A percentile compares a stretch with the other conserved stretches of the same genome.
Evolutionary conservation across 2,888 invertebrate species (phyloP).

Genomic region (Drosophila siamana): DNA sequence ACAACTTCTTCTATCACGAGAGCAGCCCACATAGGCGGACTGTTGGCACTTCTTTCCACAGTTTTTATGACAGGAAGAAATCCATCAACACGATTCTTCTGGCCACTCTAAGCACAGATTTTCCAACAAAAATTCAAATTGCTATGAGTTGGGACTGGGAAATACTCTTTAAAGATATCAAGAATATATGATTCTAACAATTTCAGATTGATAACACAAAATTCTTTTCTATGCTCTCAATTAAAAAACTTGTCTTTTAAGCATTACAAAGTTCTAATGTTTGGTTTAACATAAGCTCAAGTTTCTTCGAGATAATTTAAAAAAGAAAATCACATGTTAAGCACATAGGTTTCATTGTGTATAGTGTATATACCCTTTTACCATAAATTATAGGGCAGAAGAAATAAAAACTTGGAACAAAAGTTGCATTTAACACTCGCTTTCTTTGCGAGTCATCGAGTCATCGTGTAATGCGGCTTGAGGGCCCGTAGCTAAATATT

Average conservation of each 20-base stretch:
- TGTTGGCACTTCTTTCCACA: conserved; percentile 54
- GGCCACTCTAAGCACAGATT: conserved; percentile 35
- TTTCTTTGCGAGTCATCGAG: conserved; percentile 73
- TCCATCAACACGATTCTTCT: conserved; percentile 73
- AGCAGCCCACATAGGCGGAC: conserved; percentile 51
- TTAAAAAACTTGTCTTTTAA: too few relatives aligned
- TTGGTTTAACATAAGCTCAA: too few relatives aligned
- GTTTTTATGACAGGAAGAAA: conserved; percentile 77
- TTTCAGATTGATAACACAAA: too few relatives aligned
- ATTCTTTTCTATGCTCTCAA: too few relatives aligned
- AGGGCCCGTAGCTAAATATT: conserved; percentile 33
- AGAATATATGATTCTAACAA: too few relatives aligned
- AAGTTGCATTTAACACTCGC: conserved; percentile 77
- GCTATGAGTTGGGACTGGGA: background rate
- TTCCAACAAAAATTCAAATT: conserved; percentile 20
- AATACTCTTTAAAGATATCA: conserved; percentile 1
- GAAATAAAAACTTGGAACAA: conserved; percentile 52
- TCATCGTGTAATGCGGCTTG: conserved; percentile 62
- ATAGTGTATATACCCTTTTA: background rate
- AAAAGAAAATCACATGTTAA: too few relatives aligned
- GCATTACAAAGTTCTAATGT: too few relatives aligned
- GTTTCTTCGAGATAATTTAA: too few relatives aligned
- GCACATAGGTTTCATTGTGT: too few relatives aligned
- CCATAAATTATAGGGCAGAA: conserved; percentile 6
- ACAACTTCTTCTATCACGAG: conserved; percentile 61